phyloP scores from a whole-genome alignment of 2,113 vertebrate genomes.

The Tenebrosternarchus preto region DNA sequence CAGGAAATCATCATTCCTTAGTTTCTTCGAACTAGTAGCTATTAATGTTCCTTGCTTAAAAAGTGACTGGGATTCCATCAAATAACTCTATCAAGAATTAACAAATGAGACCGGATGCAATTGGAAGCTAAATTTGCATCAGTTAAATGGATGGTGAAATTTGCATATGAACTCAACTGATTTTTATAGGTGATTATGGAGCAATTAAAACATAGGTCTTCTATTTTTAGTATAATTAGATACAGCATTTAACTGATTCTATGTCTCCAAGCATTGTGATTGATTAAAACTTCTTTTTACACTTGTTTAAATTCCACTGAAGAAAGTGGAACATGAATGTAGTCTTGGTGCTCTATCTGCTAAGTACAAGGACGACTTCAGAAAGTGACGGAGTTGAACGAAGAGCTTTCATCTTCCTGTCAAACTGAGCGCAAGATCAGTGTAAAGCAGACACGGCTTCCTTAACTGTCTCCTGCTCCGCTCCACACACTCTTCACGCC shows the following conservation, averaged over 20 bases:
- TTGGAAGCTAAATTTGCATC: background rate
- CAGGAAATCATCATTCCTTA: background rate
- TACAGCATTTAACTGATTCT: conserved; percentile 10
- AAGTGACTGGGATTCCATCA: background rate
- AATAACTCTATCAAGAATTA: background rate
- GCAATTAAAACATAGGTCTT: background rate
- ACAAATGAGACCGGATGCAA: background rate
- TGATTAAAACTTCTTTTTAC: conserved; percentile 17
- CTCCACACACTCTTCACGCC: conserved; percentile 28
- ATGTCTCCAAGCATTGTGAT: conserved; percentile 7
- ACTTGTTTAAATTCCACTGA: background rate
- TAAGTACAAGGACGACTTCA: conserved; percentile 1
- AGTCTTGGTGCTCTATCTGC: background rate
- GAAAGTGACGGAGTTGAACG: conserved; percentile 38
- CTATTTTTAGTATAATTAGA: conserved; percentile 9
- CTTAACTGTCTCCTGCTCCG: conserved; percentile 14
- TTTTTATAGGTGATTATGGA: background rate
- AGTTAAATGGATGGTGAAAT: background rate
- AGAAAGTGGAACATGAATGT: background rate
- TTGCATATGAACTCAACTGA: background rate
- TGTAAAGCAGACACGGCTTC: conserved; percentile 36
- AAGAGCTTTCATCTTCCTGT: conserved; percentile 48
- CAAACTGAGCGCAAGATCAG: conserved; percentile 34
- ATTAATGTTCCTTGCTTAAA: too few relatives aligned
- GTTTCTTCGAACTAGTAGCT: background rate